A percentile compares a stretch with the other conserved stretches of the same genome.
phyloP scores from a whole-genome alignment of 1,140 invertebrate species.

The Pristionchus pacificus region DNA sequence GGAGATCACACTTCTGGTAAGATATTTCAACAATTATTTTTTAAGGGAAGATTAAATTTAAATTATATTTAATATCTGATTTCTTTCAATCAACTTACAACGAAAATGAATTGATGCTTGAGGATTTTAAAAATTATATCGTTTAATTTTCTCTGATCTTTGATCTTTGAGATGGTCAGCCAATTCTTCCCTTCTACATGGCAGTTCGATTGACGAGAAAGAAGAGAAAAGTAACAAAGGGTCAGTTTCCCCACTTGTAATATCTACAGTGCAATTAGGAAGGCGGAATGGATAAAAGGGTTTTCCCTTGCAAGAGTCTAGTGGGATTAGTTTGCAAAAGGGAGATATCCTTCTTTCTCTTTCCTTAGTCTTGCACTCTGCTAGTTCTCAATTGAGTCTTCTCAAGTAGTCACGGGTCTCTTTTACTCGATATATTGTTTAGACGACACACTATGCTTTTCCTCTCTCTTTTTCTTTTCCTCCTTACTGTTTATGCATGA shows the following conservation, averaged over 20 bases:
- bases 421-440: too few species aligned
- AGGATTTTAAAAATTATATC: too few species aligned
- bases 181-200: slow-evolving; percentile 53
- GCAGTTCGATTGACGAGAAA: slow-evolving; percentile 49
- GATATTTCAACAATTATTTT: too few species aligned
- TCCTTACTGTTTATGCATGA: not conserved
- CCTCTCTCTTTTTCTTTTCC: not conserved
- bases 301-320: not conserved
- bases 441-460: not conserved
- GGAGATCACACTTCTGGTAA: not conserved
- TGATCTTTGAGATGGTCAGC: slow-evolving; percentile 8
- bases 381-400: too few species aligned
- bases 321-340: not conserved
- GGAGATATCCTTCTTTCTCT: not conserved
- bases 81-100: too few species aligned
- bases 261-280: not conserved
- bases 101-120: too few species aligned
- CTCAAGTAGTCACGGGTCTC: not conserved
- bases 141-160: not conserved
- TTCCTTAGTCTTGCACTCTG: too few species aligned
- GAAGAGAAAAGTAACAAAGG: slow-evolving; percentile 20
- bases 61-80: too few species aligned
- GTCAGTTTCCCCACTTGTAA: not conserved
- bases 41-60: too few species aligned
- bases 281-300: not conserved